These are phyloP conservation scores for Pseudopleuronectes americanus DNA, from an alignment of 2,797 vertebrate species.

Conservation along the genomic window DNA sequence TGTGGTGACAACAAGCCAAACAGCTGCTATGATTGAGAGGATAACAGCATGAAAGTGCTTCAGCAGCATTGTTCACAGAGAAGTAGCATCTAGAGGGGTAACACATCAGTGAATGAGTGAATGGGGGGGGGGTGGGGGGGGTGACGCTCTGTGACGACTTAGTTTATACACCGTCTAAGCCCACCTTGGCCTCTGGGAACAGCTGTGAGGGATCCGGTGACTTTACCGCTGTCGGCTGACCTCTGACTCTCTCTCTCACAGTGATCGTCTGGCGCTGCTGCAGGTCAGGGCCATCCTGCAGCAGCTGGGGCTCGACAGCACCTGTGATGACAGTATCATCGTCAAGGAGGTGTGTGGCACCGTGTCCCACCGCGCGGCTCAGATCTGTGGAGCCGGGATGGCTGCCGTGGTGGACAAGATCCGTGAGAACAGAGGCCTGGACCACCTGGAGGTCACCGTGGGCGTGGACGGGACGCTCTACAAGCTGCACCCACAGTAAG, in stretches of 20 bases:
- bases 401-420: conserved; percentile 98
- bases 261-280: conserved; percentile 95
- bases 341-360: conserved; percentile 95
- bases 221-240: conserved; percentile 59
- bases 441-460: conserved; percentile 92
- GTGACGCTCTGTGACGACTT: conserved; percentile 18
- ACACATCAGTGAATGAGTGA: conserved; percentile 15
- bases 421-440: conserved; percentile 92
- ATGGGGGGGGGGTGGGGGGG: background rate
- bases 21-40: background rate
- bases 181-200: conserved; percentile 61
- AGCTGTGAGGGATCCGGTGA: conserved; percentile 71
- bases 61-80: background rate
- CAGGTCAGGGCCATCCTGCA: conserved; percentile 97
- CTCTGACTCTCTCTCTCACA: conserved; percentile 66
- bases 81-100: conserved; percentile 7
- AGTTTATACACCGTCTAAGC: conserved; percentile 47
- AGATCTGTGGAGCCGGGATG: conserved; percentile 97
- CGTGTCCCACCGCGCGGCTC: conserved; percentile 91
- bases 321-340: conserved; percentile 98
- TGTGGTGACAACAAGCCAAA: background rate
- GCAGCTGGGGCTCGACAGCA: conserved; percentile 96
- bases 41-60: background rate
- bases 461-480: conserved; percentile 98
- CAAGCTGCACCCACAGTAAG: conserved; percentile 99